Conservation (phyloP, 2,888 invertebrate genomes). For the Callosobruchus maculatus region DNA sequence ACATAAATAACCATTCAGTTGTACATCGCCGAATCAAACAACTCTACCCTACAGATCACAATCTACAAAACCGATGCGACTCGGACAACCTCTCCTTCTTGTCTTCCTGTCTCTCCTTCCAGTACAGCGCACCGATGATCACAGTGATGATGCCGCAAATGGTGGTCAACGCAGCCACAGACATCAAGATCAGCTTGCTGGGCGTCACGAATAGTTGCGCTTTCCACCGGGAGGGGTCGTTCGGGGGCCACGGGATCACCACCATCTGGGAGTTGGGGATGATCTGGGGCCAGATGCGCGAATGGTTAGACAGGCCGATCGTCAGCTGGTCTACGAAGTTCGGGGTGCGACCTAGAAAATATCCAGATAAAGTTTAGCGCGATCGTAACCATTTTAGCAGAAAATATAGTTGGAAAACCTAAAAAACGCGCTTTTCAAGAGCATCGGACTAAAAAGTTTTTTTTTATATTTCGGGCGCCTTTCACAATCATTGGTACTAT, state of each 20-base stretch:
- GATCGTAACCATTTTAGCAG: too few relatives aligned
- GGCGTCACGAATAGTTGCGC: conserved; percentile 93
- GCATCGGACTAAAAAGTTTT: too few relatives aligned
- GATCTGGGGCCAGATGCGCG: conserved; percentile 80
- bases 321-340: conserved; percentile 92
- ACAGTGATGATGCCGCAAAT: conserved; percentile 80
- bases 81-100: conserved; percentile 74
- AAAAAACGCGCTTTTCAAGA: too few relatives aligned
- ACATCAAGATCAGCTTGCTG: conserved; percentile 87
- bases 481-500: too few relatives aligned
- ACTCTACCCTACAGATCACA: neutral
- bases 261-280: conserved; percentile 98
- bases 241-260: conserved; percentile 82
- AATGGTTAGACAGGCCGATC: conserved; percentile 71
- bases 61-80: conserved; percentile 63
- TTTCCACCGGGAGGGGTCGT: conserved; percentile 77
- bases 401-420: too few relatives aligned
- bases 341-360: conserved; percentile 64
- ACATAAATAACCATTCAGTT: neutral
- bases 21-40: neutral
- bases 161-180: conserved; percentile 82
- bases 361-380: too few relatives aligned
- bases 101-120: conserved; percentile 84
- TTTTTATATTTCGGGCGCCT: too few relatives aligned
- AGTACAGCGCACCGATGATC: conserved; percentile 83